phyloP scores from a whole-genome alignment of 2,113 vertebrate species.

The Calonectris borealis region DNA sequence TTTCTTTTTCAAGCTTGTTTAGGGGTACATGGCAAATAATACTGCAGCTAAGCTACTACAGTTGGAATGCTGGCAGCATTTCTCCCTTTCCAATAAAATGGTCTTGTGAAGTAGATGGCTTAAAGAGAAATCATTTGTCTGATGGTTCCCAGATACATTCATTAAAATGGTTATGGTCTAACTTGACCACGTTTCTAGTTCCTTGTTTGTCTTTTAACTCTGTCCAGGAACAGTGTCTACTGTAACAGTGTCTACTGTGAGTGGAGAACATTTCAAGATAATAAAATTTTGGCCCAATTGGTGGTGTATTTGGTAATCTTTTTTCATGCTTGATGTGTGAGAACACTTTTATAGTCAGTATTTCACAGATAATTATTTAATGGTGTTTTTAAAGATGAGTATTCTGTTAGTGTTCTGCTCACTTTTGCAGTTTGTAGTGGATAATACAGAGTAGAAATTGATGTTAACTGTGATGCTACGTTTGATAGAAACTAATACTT shows the following conservation, averaged over 20 bases:
- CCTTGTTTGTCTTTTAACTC: not conserved
- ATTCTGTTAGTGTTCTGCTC: not conserved
- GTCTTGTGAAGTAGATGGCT: not conserved
- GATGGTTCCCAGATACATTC: rapidly evolving
- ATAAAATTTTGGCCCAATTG: not conserved
- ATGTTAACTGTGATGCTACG: not conserved
- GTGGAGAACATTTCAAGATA: not conserved
- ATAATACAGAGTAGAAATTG: not conserved
- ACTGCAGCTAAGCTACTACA: not conserved
- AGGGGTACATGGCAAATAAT: not conserved
- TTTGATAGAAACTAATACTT: not conserved
- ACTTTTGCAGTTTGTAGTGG: not conserved
- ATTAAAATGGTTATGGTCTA: not conserved
- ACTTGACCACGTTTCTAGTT: not conserved
- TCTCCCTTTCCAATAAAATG: not conserved
- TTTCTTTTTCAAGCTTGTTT: not conserved
- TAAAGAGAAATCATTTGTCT: not conserved
- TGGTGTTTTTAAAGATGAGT: not conserved
- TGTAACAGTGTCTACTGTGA: not conserved
- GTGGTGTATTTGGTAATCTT: not conserved
- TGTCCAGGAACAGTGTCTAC: not conserved
- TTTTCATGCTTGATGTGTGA: not conserved
- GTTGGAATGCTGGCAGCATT: not conserved
- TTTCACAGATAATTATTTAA: not conserved
- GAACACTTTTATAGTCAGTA: not conserved